Evolutionary conservation across 2,888 invertebrate genomes (phyloP), one percentile per base, ranked within the genome.

Genomic region (Iphiclides podalirius): DNA sequence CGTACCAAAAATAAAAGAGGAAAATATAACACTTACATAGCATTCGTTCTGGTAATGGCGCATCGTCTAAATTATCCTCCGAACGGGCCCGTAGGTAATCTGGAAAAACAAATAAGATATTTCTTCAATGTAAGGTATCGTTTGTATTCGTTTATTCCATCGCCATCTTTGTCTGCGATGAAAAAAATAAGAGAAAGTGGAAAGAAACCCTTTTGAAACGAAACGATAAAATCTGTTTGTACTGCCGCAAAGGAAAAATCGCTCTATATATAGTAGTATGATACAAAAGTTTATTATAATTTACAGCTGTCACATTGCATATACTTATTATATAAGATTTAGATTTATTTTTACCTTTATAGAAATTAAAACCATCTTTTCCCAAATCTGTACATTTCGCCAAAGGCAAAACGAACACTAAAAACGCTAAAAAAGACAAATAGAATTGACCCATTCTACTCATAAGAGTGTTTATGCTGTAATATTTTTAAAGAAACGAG

Each of bases 321-420:
- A n/a, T n/a, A n/a, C n/a, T n/a, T n/a, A n/a, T n/a, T n/a, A n/a
- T n/a, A n/a, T n/a, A n/a, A n/a, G n/a, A n/a, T n/a, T n/a, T n/a
- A n/a, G n/a, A n/a, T 20, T 20, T 42, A 20, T 15, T 31, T 45
- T 39, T 66, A 86, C 87, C 87, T 84, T 87, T 87, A 60, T 86
- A 86, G 59, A 76, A 82, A 69, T 86, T 87, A 66, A 85, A 84
- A 52, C 83, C 86, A 52, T 85, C 84, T 57, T 77, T 83, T 33
- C 77, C 78, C 36, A 75, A 58, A 38, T 81, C 82, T 6, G 78
- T 67, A 52, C 74, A 66, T 60, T 70, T 69, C 37, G 59, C 63
- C 13, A 72, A 23, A 12, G 39, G 26, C 4, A 44, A 28, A n/a
- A 31, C 9, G 9, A 45, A 41, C 14, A 45, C 35, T 16, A 50